Conservation (phyloP, 2,797 vertebrate species). For the Craterocephalus amniculus region DNA sequence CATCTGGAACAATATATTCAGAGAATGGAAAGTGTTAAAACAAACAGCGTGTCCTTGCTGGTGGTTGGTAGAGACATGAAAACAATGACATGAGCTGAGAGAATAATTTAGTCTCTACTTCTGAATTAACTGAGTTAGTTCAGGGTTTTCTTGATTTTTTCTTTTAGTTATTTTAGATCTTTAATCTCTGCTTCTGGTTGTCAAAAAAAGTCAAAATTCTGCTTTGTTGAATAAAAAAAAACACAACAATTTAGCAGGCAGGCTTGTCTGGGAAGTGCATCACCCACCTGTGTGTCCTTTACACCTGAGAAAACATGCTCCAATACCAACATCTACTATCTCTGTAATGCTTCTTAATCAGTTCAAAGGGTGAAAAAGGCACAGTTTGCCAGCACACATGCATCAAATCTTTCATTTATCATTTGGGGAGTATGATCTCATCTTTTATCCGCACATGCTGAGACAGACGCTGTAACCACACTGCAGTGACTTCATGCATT, state of each 20-base stretch:
- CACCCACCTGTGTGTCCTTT: conserved; percentile 50
- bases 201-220: conserved; percentile 10
- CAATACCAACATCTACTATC: not conserved
- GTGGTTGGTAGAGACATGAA: conserved; percentile 43
- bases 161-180: not conserved
- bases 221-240: conserved; percentile 16
- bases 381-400: conserved; percentile 41
- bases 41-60: conserved; percentile 49
- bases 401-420: conserved; percentile 66
- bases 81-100: conserved; percentile 36
- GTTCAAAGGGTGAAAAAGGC: conserved; percentile 25
- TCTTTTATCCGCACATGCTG: conserved; percentile 75
- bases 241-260: conserved; percentile 1
- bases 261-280: conserved; percentile 54
- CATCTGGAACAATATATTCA: conserved; percentile 60
- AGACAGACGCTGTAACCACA: conserved; percentile 73
- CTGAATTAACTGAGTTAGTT: conserved; percentile 35
- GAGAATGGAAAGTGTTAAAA: conserved; percentile 49
- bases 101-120: conserved; percentile 23
- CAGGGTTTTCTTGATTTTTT: too few relatives aligned
- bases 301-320: conserved; percentile 62
- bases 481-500: conserved; percentile 72
- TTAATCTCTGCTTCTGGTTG: conserved; percentile 1
- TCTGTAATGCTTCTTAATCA: conserved; percentile 22
- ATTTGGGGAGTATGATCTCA: conserved; percentile 75